phyloP scores from a whole-genome alignment of 2,797 vertebrate species.

The Helostoma temminkii region DNA sequence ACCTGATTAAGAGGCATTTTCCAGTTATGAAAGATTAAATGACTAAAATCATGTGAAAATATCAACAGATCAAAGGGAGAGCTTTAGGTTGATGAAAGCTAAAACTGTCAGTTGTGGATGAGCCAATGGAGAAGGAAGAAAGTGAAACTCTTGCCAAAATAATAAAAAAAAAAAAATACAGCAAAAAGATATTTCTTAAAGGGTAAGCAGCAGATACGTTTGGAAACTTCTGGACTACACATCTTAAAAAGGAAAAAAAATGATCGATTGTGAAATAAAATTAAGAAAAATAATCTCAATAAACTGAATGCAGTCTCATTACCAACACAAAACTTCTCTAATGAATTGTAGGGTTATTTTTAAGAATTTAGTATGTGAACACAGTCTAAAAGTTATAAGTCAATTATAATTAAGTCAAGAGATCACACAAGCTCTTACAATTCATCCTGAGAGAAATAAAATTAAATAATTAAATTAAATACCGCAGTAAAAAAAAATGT shows the following conservation, averaged over 20 bases:
- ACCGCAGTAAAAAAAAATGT: too few species aligned
- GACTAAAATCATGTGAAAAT: conserved; percentile 69
- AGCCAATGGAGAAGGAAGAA: conserved; percentile 72
- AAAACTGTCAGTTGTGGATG: conserved; percentile 73
- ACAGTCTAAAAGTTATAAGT: too few species aligned
- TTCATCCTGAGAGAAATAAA: background rate
- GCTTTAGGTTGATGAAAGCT: conserved; percentile 69
- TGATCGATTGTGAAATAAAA: conserved; percentile 12
- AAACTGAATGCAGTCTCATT: too few species aligned
- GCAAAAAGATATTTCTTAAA: conserved; percentile 50
- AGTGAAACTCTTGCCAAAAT: conserved; percentile 72
- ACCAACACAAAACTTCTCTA: too few species aligned
- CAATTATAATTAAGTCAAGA: too few species aligned
- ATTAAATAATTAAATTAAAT: too few species aligned
- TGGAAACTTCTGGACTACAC: conserved; percentile 26
- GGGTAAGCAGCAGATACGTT: conserved; percentile 48
- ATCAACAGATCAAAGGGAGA: conserved; percentile 75
- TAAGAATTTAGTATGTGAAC: background rate
- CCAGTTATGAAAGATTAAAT: conserved; percentile 70
- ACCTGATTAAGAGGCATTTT: conserved; percentile 68
- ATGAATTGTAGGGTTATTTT: background rate
- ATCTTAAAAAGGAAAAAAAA: conserved; percentile 26
- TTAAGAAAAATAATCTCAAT: background rate
- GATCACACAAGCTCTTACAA: too few species aligned
- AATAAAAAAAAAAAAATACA: conserved; percentile 23